Percentiles rank a stretch among this genome's conserved stretches.
These are phyloP conservation scores for Thalpophila matura DNA, from an alignment of 2,888 invertebrate genomes.

Conservation along the genomic window DNA sequence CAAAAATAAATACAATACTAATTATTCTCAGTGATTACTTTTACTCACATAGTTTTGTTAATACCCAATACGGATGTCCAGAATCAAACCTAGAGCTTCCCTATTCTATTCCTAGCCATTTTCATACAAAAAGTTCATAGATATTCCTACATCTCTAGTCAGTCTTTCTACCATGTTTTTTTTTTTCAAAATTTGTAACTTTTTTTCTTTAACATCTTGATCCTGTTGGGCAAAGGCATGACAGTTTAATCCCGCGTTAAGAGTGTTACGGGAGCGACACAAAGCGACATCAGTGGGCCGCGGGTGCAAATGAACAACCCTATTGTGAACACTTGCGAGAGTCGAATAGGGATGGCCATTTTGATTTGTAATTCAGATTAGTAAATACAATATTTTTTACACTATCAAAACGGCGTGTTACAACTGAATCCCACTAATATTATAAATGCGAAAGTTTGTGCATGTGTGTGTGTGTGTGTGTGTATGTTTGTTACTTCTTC, in stretches of 20 bases:
- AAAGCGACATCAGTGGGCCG: constrained; percentile 51
- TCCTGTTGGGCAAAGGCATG: constrained; percentile 72
- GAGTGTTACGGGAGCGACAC: constrained; percentile 63
- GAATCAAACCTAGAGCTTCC: too few species aligned
- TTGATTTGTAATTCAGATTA: background rate
- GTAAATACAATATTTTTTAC: background rate
- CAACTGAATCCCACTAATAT: too few species aligned
- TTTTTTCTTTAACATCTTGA: constrained; percentile 49
- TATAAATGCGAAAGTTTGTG: too few species aligned
- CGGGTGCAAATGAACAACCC: constrained; percentile 75
- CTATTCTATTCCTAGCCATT: too few species aligned
- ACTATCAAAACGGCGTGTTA: too few species aligned
- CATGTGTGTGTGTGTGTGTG: too few species aligned
- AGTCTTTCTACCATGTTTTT: constrained; percentile 6
- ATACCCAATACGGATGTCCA: too few species aligned
- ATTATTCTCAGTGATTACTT: too few species aligned
- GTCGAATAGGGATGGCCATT: constrained; percentile 50
- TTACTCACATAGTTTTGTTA: too few species aligned
- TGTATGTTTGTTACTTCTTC: too few species aligned
- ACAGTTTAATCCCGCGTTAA: constrained; percentile 83
- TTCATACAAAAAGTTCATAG: background rate
- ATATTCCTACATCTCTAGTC: background rate
- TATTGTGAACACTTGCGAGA: constrained; percentile 67
- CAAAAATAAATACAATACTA: too few species aligned
- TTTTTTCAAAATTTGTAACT: background rate